These are phyloP conservation scores for Hoplostethus atlanticus DNA, from an alignment of 2,797 vertebrate species.

Conservation along the genomic window DNA sequence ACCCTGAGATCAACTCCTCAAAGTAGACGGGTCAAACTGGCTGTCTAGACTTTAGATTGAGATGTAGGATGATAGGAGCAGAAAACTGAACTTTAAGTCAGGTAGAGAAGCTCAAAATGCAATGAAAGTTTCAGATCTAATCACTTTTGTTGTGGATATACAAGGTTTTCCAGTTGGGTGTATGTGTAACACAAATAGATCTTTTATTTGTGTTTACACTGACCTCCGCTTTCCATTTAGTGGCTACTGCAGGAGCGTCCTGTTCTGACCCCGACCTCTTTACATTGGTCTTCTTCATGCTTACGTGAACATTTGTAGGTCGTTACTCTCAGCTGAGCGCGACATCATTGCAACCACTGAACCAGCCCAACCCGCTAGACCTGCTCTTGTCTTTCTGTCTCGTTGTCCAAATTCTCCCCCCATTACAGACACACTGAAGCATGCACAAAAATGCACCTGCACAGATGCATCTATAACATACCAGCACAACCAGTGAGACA, in stretches of 20 bases:
- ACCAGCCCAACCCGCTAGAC: slow-evolving; percentile 55
- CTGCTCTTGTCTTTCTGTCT: slow-evolving; percentile 35
- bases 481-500: background rate
- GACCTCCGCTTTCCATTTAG: slow-evolving; percentile 56
- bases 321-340: slow-evolving; percentile 9
- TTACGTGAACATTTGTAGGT: background rate
- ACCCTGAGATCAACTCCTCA: slow-evolving; percentile 7
- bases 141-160: slow-evolving; percentile 15
- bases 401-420: slow-evolving; percentile 39
- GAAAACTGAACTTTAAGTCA: slow-evolving; percentile 5
- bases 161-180: slow-evolving; percentile 53
- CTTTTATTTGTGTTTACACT: slow-evolving; percentile 4
- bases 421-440: slow-evolving; percentile 24
- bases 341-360: background rate
- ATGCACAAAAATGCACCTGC: slow-evolving; percentile 33
- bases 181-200: slow-evolving; percentile 36
- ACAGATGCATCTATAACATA: background rate
- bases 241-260: slow-evolving; percentile 37
- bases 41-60: slow-evolving; percentile 39
- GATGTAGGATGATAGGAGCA: slow-evolving; percentile 23
- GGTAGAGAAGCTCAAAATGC: background rate
- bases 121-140: background rate
- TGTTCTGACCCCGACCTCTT: background rate
- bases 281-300: background rate
- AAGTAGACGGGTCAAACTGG: background rate